These are phyloP conservation scores for Tetragonula clypearis DNA, from an alignment of 1,140 invertebrate genomes.

Conservation along the genomic window DNA sequence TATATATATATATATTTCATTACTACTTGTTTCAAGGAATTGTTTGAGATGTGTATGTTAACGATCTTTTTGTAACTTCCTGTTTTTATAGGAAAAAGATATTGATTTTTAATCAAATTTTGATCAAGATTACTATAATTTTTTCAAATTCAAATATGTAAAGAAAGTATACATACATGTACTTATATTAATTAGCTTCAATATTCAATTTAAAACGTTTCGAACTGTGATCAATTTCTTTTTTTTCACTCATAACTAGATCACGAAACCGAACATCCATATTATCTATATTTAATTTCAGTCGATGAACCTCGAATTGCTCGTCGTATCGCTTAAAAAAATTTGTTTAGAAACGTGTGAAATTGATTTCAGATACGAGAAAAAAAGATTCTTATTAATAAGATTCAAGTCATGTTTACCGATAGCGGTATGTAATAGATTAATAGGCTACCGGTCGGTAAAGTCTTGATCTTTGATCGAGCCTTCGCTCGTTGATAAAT, in stretches of 20 bases:
- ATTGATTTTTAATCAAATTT: not conserved
- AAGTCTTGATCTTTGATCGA: not conserved
- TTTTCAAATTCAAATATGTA: not conserved
- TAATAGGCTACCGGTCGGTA: too few species aligned
- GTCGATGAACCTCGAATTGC: not conserved
- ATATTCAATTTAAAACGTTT: not conserved
- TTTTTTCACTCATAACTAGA: not conserved
- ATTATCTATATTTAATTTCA: not conserved
- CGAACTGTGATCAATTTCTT: not conserved
- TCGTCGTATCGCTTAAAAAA: not conserved
- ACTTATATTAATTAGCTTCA: not conserved
- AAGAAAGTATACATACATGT: not conserved
- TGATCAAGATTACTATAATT: not conserved
- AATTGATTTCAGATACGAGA: not conserved
- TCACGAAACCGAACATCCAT: not conserved
- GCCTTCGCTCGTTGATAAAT: not conserved
- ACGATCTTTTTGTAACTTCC: not conserved
- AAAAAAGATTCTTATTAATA: not conserved
- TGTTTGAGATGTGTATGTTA: not conserved
- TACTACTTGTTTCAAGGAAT: not conserved
- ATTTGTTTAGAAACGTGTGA: not conserved
- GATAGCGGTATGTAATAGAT: too few species aligned
- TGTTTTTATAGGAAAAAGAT: not conserved
- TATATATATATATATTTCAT: not conserved
- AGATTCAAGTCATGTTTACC: not conserved